phyloP scores from a whole-genome alignment of 1,140 invertebrate species.

The Drosophila sucinea region DNA sequence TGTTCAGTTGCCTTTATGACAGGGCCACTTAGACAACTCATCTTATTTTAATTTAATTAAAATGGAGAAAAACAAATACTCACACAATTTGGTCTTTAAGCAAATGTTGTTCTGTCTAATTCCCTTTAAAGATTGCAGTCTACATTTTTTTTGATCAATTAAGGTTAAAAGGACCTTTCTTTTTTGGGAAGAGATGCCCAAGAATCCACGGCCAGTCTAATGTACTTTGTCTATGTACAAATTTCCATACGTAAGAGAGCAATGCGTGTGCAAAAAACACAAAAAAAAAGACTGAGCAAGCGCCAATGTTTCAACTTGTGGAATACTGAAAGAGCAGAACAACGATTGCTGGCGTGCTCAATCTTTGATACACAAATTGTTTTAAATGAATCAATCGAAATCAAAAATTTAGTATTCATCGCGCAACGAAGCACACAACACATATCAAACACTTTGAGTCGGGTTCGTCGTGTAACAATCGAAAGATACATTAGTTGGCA shows the following conservation, averaged over 20 bases:
- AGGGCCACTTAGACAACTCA: no score
- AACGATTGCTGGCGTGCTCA: conserved; percentile 23
- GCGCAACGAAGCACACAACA: conserved; percentile 39
- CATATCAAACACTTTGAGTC: conserved; percentile 23
- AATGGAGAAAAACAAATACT: no score
- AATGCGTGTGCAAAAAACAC: conserved; percentile 13
- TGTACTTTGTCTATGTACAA: background rate
- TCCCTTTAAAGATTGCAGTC: no score
- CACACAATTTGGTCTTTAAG: no score
- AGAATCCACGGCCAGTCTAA: background rate
- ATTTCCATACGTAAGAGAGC: conserved; percentile 9
- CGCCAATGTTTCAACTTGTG: conserved; percentile 10
- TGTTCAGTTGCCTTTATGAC: no score
- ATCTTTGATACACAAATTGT: conserved; percentile 47
- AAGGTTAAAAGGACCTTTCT: background rate
- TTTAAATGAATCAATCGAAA: conserved; percentile 48
- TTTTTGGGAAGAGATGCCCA: background rate
- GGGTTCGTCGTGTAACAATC: conserved; percentile 2
- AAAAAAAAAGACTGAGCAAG: conserved; percentile 4
- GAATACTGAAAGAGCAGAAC: background rate
- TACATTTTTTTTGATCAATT: no score
- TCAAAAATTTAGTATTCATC: conserved; percentile 44
- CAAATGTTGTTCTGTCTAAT: no score
- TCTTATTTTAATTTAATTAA: no score
- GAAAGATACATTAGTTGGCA: conserved; percentile 8